Evolutionary conservation across 2,888 invertebrate species (phyloP), one percentile per base, ranked within the genome.

Genomic region (Mylabris sibirica): DNA sequence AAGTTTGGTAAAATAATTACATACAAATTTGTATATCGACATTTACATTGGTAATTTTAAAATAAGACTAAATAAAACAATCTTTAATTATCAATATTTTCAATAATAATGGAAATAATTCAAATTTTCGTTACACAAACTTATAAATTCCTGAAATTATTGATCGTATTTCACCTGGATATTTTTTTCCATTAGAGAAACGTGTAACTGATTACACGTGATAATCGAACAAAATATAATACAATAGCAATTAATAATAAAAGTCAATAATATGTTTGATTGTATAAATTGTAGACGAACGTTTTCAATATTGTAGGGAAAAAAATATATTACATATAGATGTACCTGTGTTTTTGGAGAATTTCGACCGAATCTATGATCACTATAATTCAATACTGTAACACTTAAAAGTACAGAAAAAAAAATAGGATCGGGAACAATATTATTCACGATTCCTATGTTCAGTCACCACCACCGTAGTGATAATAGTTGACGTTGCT

Each of bases 131-230:
- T 24, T 8, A 9, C 20, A 11, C 0, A 22, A 57, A 24, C 24
- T 22, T 57, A 8, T 24, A 57, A 57, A 57, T 57, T 57, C 57
- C 57, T 57, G 57, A 57, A 57, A 57, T 57, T 57, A 57, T 57
- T 57, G 57, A 57, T 57, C 24, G 24, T 24, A 24, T 24, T 12
- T 5, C 24, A 22, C 57, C 57, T 57, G 57, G 12, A 22, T 9
- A 53, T 53, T 53, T 12, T 24, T 57, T 20, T 14, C 9, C 1
- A 11, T 14, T 20, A 49, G 2, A 49, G 12, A 12, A 24, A 57
- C 14, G 24, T 24, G 24, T 57, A 57, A 57, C 57, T 24, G 24
- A 57, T 24, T 11, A 24, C 57, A 57, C 24, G 57, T 57, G 57
- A 57, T 20, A 20, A 20, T 6, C 4, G 17, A n/a, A 20, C 6